These are phyloP conservation scores for Toxostoma redivivum DNA, from an alignment of 2,113 vertebrate species.

Conservation along the genomic window DNA sequence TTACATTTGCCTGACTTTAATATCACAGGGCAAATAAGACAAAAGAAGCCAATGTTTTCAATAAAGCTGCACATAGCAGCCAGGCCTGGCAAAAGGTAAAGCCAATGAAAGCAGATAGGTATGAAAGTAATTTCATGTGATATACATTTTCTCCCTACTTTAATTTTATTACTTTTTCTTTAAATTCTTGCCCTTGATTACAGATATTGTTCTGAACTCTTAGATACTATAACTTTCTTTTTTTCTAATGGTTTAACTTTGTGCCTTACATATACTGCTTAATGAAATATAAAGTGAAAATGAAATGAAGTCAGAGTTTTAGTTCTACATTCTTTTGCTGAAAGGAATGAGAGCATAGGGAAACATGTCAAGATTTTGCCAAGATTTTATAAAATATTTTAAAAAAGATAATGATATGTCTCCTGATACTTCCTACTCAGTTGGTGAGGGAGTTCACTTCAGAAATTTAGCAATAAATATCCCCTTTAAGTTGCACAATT, in stretches of 20 bases:
- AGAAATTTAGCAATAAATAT: background rate
- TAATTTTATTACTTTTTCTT: background rate
- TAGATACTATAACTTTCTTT: background rate
- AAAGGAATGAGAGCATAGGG: background rate
- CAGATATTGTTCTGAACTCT: rapidly evolving
- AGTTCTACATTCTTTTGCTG: background rate
- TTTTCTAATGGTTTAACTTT: background rate
- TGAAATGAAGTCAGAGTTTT: background rate
- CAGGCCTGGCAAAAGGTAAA: background rate
- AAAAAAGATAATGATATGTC: background rate
- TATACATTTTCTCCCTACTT: background rate
- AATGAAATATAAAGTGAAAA: background rate
- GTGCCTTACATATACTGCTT: background rate
- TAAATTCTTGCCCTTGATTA: background rate
- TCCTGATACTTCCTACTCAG: background rate
- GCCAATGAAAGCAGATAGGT: background rate
- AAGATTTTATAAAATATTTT: background rate
- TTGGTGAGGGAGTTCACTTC: background rate
- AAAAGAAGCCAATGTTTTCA: background rate
- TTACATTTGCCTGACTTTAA: background rate
- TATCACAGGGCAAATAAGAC: background rate
- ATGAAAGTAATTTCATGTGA: background rate
- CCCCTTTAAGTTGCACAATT: background rate
- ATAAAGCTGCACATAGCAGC: background rate
- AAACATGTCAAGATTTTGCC: background rate